These are phyloP conservation scores for Sycophila sp. DNA, from an alignment of 1,140 invertebrate species.

Conservation along the genomic window DNA sequence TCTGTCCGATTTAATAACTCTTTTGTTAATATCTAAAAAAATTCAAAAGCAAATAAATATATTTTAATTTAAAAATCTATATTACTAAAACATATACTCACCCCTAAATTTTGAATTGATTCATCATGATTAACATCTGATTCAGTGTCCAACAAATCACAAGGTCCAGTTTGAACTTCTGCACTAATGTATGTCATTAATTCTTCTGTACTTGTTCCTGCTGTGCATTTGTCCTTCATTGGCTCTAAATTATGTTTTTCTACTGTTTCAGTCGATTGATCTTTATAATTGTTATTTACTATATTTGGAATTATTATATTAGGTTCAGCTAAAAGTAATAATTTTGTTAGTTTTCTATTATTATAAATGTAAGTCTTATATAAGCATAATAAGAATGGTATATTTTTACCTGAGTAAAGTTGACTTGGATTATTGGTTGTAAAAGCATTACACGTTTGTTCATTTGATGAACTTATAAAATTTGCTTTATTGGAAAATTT, in stretches of 20 bases:
- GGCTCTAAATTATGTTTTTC: slow-evolving; percentile 15
- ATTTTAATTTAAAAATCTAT: neutral
- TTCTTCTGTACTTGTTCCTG: slow-evolving; percentile 60
- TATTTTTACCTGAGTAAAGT: too few species aligned
- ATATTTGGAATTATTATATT: neutral
- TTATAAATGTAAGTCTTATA: too few species aligned
- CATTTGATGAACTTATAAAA: neutral
- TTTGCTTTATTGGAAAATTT: slow-evolving; percentile 5
- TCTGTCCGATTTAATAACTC: slow-evolving; percentile 61
- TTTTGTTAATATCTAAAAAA: slow-evolving; percentile 56
- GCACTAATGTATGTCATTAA: slow-evolving; percentile 50
- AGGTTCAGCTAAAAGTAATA: neutral
- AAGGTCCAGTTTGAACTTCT: slow-evolving; percentile 60
- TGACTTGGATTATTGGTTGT: too few species aligned
- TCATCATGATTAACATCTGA: slow-evolving; percentile 52
- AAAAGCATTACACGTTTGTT: neutral
- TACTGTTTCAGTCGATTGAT: slow-evolving; percentile 9
- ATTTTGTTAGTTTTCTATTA: too few species aligned
- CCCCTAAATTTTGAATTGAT: slow-evolving; percentile 61
- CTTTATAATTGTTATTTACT: slow-evolving; percentile 19
- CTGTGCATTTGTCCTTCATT: slow-evolving; percentile 47
- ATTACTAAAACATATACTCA: slow-evolving; percentile 42
- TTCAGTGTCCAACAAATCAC: slow-evolving; percentile 50
- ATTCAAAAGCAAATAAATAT: slow-evolving; percentile 11
- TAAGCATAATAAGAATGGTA: too few species aligned